Base-by-base conservation (phyloP, 2,797 vertebrate genomes). In the Furcifer pardalis region DNA sequence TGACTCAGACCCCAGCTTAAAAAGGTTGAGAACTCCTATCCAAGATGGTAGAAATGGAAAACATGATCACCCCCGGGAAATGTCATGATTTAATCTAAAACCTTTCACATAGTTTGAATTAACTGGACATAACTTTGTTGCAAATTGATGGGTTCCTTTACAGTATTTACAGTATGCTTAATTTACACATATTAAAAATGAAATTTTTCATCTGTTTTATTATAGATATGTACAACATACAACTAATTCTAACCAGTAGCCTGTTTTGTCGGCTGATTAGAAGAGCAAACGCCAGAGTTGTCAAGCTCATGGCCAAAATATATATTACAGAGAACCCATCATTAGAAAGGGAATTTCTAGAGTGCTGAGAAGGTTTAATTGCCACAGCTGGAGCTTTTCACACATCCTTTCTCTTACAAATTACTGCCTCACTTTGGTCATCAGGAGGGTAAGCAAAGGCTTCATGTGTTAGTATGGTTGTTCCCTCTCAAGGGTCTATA, bases 1-100 rank as follows among this genome's bases (percentile, higher is more conserved):
- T n/a, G n/a, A n/a, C n/a, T n/a, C n/a, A n/a, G n/a, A n/a, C n/a
- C n/a, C n/a, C n/a, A n/a, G n/a, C n/a, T n/a, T n/a, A n/a, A n/a
- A n/a, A n/a, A n/a, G n/a, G n/a, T n/a, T n/a, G n/a, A n/a, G n/a
- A n/a, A n/a, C n/a, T n/a, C n/a, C n/a, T n/a, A n/a, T n/a, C n/a
- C n/a, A n/a, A n/a, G n/a, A n/a, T 46, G 73, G 7, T 27, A 78
- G 66, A 69, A 82, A 40, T 30, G 40, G 63, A 78, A 91, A 87
- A 82, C 81, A 71, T 27, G 37, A 78, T 86, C 37, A 7, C 79
- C 74, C 21, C 73, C 68, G 44, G 83, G 75, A 78, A 66, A n/a
- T 66, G 30, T 5, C 32, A 62, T 23, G 1, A 40, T 85, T 82
- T 73, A 68, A 84, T 86, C 75, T 84, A 82, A 79, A 90, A 84